Evolutionary conservation across 1,140 invertebrate genomes (phyloP).

Genomic region (Brachionus plicatilis): DNA sequence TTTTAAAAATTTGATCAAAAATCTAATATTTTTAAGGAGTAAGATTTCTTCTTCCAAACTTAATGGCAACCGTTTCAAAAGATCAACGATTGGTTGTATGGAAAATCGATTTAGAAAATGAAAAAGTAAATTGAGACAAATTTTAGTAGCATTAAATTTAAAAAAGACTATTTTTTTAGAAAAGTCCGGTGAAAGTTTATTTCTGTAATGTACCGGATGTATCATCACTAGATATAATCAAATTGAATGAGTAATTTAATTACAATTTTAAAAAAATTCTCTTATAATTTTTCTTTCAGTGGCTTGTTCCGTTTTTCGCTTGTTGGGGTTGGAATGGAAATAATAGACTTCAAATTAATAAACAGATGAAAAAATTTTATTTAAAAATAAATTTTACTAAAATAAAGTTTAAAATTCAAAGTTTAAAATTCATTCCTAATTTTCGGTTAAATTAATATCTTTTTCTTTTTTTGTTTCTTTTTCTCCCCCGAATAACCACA

Average conservation of each 20-base stretch:
- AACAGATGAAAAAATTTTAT: background rate
- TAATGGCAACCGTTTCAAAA: slow-evolving; percentile 27
- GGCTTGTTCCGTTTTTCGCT: background rate
- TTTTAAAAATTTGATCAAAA: background rate
- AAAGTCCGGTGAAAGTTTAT: background rate
- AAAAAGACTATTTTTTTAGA: background rate
- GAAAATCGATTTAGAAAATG: background rate
- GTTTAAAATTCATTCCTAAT: background rate
- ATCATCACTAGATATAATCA: slow-evolving; percentile 1
- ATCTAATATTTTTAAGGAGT: background rate
- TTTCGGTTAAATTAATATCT: background rate
- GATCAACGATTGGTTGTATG: slow-evolving; percentile 21
- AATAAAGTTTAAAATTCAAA: background rate
- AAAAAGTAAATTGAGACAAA: background rate
- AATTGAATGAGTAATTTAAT: background rate
- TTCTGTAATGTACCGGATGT: slow-evolving; percentile 20
- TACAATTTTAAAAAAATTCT: background rate
- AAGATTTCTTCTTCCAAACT: background rate
- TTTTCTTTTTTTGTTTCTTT: background rate
- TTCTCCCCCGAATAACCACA: background rate
- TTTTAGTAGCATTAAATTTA: background rate
- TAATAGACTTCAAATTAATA: background rate
- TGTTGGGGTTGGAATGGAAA: slow-evolving; percentile 35
- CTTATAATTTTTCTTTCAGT: background rate
- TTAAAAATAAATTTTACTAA: background rate